Conservation (phyloP, 2,888 invertebrate genomes). For the Eulithis testata region DNA sequence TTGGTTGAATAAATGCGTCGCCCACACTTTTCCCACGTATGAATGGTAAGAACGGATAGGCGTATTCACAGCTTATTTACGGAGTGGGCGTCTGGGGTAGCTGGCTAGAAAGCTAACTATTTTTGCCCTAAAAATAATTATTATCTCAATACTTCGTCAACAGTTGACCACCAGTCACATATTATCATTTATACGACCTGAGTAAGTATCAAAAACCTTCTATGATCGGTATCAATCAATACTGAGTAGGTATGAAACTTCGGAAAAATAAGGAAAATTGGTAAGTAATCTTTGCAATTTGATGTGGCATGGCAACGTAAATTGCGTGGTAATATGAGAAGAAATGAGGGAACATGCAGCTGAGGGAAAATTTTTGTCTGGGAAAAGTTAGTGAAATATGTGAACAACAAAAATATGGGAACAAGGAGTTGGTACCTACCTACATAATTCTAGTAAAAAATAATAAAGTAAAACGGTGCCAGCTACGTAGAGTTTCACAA, state of each 20-base stretch:
- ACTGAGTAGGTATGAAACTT: conserved; percentile 8
- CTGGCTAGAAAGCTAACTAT: no score
- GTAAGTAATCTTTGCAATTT: conserved; percentile 26
- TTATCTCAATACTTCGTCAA: no score
- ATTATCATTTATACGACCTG: no score
- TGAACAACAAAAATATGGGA: not conserved
- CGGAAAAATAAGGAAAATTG: conserved; percentile 19
- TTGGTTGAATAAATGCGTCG: not conserved
- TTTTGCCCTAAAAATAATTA: no score
- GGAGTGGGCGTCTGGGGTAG: no score
- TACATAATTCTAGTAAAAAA: no score
- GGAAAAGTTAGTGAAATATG: not conserved
- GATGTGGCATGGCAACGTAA: conserved; percentile 23
- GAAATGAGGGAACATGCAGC: not conserved
- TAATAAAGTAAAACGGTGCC: no score
- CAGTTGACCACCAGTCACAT: no score
- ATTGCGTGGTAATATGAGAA: conserved; percentile 20
- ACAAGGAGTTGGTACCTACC: no score
- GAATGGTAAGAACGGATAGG: not conserved
- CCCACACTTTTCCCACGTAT: not conserved
- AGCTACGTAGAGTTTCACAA: no score
- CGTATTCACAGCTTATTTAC: not conserved
- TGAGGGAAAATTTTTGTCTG: not conserved
- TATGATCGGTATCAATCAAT: conserved; percentile 9
- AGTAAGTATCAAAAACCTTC: no score